These are phyloP conservation scores for Artibeus jamaicensis DNA, from an alignment of 2,797 vertebrate genomes.

Conservation along the genomic window DNA sequence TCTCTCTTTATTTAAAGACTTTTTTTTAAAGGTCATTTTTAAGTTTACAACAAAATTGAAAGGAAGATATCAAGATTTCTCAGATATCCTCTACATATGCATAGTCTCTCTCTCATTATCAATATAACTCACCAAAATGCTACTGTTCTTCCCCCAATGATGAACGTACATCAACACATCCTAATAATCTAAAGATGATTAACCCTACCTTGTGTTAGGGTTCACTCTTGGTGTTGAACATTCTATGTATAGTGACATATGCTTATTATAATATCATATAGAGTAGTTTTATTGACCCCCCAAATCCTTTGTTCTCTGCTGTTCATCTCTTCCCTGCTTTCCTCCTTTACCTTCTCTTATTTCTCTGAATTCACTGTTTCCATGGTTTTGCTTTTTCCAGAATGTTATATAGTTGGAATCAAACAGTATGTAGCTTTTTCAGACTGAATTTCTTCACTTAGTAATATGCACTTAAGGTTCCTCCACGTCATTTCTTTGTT, in stretches of 20 bases:
- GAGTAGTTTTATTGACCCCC: neutral
- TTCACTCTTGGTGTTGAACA: neutral
- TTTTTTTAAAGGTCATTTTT: neutral
- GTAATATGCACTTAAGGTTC: neutral
- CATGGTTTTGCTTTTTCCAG: neutral
- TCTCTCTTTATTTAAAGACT: neutral
- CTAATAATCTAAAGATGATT: neutral
- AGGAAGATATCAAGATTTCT: neutral
- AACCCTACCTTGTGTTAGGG: neutral
- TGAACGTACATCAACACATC: neutral
- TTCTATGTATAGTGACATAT: neutral
- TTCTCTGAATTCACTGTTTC: neutral
- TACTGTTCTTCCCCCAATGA: neutral
- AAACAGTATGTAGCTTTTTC: neutral
- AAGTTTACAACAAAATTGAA: neutral
- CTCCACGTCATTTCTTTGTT: neutral
- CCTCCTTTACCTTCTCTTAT: neutral
- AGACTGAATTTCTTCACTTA: neutral
- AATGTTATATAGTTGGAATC: too few species aligned
- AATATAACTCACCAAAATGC: neutral
- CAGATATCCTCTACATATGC: neutral
- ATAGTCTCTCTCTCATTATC: neutral
- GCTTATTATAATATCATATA: neutral
- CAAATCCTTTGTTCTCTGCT: neutral
- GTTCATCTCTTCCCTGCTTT: neutral